Conservation (phyloP, 2,113 vertebrate genomes). For the Cynocephalus volans region DNA sequence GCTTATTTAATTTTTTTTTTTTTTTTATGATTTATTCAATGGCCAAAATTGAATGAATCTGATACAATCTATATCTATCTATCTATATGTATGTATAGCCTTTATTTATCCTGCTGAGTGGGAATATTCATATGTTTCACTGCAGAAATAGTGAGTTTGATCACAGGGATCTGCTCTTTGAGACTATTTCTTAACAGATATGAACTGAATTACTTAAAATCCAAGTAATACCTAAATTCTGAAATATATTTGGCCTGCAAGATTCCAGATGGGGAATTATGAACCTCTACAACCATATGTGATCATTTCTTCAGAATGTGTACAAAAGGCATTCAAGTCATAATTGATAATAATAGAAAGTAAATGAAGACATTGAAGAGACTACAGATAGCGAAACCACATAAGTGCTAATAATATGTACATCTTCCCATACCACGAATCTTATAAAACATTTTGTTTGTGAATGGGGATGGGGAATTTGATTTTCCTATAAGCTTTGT, state of each 20-base stretch:
- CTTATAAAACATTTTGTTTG: background rate
- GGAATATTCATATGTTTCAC: background rate
- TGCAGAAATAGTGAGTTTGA: background rate
- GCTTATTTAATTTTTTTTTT: background rate
- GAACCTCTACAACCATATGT: background rate
- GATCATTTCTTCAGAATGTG: background rate
- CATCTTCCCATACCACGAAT: background rate
- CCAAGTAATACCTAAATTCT: background rate
- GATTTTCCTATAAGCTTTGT: background rate
- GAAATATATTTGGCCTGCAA: background rate
- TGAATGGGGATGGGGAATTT: background rate
- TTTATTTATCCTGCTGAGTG: background rate
- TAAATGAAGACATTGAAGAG: background rate
- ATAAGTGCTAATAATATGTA: background rate
- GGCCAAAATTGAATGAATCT: background rate
- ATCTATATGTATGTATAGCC: background rate
- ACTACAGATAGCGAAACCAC: background rate
- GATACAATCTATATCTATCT: background rate
- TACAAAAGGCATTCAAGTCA: background rate
- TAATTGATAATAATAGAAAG: background rate
- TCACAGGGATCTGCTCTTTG: background rate
- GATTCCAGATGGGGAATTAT: background rate
- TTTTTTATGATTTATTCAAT: background rate
- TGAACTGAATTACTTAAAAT: constrained; percentile 5
- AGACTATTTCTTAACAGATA: background rate